Conservation (phyloP, 2,888 invertebrate species). For the Epinotia bilunana region DNA sequence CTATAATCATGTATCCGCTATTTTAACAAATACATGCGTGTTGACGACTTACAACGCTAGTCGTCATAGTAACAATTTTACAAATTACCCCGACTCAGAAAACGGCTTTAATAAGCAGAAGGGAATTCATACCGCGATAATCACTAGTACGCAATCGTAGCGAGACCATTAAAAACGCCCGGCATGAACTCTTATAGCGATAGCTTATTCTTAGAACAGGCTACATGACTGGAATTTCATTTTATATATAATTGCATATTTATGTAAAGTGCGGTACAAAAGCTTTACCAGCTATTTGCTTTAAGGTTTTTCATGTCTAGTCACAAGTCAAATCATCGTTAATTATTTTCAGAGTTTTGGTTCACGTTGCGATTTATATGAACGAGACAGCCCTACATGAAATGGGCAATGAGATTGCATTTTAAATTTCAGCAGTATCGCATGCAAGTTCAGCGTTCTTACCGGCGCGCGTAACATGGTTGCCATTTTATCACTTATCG, state of each 20-base stretch:
- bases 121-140: constrained; percentile 12
- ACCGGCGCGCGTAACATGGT: too few relatives aligned
- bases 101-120: background rate
- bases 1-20: background rate
- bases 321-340: constrained; percentile 20
- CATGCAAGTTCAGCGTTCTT: too few relatives aligned
- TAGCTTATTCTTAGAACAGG: constrained; percentile 28
- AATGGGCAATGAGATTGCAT: background rate
- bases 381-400: constrained; percentile 8
- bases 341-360: constrained; percentile 22
- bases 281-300: constrained; percentile 15
- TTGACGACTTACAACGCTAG: background rate
- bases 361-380: constrained; percentile 5
- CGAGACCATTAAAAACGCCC: constrained; percentile 14
- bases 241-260: constrained; percentile 29
- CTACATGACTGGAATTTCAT: constrained; percentile 24
- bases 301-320: constrained; percentile 19
- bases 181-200: constrained; percentile 13
- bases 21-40: background rate
- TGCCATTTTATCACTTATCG: too few relatives aligned
- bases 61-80: background rate
- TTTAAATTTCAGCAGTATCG: background rate
- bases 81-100: background rate
- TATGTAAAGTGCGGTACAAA: constrained; percentile 21
- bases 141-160: background rate